phyloP scores from a whole-genome alignment of 1,140 invertebrate species.

The Hyphantria cunea region DNA sequence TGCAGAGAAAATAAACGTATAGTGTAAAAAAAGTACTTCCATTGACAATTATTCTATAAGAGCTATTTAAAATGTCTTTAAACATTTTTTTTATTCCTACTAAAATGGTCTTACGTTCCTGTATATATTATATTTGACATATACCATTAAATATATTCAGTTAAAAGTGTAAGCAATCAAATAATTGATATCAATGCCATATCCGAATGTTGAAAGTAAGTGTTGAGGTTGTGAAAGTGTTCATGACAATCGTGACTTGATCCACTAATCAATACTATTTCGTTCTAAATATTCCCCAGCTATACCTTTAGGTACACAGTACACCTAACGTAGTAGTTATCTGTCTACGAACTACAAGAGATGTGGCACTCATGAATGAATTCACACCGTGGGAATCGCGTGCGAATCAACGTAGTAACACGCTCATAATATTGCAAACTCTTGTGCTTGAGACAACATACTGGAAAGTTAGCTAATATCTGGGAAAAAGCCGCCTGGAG shows the following conservation, averaged over 20 bases:
- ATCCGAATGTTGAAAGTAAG: slow-evolving; percentile 19
- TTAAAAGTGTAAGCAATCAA: too few species aligned
- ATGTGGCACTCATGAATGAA: slow-evolving; percentile 8
- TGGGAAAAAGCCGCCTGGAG: slow-evolving; percentile 43
- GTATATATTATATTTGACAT: too few species aligned
- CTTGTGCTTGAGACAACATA: slow-evolving; percentile 28
- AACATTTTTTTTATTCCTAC: too few species aligned
- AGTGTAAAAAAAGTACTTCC: too few species aligned
- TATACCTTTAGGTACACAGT: neutral
- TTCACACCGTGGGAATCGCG: slow-evolving; percentile 29
- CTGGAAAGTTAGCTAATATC: slow-evolving; percentile 58
- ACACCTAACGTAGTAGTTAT: too few species aligned
- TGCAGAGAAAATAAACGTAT: too few species aligned
- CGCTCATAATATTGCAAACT: slow-evolving; percentile 19
- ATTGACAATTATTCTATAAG: too few species aligned
- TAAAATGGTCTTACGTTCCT: too few species aligned
- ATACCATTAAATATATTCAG: too few species aligned
- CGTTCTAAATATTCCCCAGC: neutral
- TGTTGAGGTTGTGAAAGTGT: slow-evolving; percentile 1
- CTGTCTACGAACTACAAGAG: too few species aligned
- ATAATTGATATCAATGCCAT: neutral
- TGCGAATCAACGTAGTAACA: slow-evolving; percentile 21
- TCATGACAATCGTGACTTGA: neutral
- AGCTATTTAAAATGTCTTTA: too few species aligned
- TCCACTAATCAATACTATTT: neutral